These are phyloP conservation scores for Conopomorpha cramerella DNA, from an alignment of 1,140 invertebrate species.

Conservation along the genomic window DNA sequence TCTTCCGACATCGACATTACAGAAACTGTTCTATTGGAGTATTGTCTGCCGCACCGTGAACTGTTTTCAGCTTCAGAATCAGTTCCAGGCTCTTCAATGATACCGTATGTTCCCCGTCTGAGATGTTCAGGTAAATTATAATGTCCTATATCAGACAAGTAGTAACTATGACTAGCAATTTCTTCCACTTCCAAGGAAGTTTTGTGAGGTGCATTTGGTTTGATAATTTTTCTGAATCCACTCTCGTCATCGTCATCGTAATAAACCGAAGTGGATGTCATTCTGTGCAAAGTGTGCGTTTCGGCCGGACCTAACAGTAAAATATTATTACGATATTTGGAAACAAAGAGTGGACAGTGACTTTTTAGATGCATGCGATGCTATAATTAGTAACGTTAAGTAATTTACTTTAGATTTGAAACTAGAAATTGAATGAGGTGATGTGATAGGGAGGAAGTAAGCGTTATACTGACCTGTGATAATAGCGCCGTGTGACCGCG, in stretches of 20 bases:
- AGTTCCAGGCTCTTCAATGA: constrained; percentile 59
- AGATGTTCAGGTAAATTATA: constrained; percentile 62
- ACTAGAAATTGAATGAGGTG: no score
- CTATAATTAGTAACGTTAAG: no score
- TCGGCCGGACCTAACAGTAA: constrained; percentile 67
- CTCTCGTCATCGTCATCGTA: constrained; percentile 56
- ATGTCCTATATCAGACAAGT: constrained; percentile 61
- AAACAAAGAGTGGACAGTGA: constrained; percentile 2
- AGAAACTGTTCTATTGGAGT: constrained; percentile 62
- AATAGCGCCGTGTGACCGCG: constrained; percentile 64
- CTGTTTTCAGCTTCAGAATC: constrained; percentile 52
- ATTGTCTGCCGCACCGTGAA: constrained; percentile 31
- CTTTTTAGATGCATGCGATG: no score
- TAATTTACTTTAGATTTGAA: no score
- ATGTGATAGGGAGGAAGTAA: no score
- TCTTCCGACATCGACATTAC: constrained; percentile 70
- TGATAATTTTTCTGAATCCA: constrained; percentile 36
- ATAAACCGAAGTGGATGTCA: constrained; percentile 64
- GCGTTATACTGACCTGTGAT: constrained; percentile 63
- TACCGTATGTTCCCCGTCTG: constrained; percentile 47
- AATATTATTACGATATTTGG: constrained; percentile 41
- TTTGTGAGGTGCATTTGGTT: constrained; percentile 52
- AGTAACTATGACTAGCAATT: constrained; percentile 66
- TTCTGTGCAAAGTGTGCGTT: constrained; percentile 68
- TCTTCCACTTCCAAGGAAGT: constrained; percentile 63